Conservation (phyloP, 2,797 vertebrate species). For the Ataeniobius toweri region DNA sequence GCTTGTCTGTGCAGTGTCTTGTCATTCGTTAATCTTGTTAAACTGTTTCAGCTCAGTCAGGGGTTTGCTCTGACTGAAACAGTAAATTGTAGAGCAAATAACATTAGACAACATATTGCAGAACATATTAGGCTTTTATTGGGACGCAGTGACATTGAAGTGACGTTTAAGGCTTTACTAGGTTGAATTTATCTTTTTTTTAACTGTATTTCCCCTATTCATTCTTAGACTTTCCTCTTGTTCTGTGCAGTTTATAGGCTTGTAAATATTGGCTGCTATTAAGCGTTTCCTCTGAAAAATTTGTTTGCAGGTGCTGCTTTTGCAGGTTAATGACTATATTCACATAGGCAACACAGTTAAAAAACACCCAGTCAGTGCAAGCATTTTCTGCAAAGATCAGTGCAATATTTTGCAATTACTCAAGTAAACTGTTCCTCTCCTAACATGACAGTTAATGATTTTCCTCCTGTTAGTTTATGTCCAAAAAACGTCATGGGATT, state of each 20-base stretch:
- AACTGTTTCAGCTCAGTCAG: slow-evolving; percentile 73
- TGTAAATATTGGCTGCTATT: no score
- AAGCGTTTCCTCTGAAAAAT: neutral
- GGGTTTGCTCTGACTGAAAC: slow-evolving; percentile 54
- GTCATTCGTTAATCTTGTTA: slow-evolving; percentile 80
- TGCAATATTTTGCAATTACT: neutral
- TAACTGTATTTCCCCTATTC: slow-evolving; percentile 2
- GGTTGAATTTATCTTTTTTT: neutral
- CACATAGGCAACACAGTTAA: neutral
- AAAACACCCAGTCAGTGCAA: neutral
- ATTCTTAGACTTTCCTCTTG: slow-evolving; percentile 2
- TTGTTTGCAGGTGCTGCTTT: neutral
- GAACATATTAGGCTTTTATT: slow-evolving; percentile 43
- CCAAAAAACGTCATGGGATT: neutral
- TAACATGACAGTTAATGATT: neutral
- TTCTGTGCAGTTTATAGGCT: neutral
- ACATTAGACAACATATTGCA: slow-evolving; percentile 54
- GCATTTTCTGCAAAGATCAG: neutral
- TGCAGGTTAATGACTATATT: neutral
- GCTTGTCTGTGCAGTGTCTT: slow-evolving; percentile 51
- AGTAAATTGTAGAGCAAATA: slow-evolving; percentile 66
- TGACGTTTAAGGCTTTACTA: slow-evolving; percentile 30
- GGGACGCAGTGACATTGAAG: slow-evolving; percentile 59
- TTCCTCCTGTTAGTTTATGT: neutral
- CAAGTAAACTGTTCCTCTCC: neutral